Conservation (phyloP, 1,140 invertebrate species). For the Rhizoglyphus robini region DNA sequence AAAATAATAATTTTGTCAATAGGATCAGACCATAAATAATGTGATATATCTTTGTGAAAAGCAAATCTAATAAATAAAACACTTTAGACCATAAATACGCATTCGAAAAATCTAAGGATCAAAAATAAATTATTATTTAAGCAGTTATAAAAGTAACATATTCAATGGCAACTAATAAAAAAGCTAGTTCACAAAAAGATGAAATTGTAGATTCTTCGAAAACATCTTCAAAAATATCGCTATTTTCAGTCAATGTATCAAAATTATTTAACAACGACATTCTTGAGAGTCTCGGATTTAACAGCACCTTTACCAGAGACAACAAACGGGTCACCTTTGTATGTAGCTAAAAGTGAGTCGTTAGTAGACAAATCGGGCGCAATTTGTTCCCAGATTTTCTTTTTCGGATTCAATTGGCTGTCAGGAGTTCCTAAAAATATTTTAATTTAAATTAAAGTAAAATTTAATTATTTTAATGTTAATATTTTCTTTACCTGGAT, state of each 20-base stretch:
- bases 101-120: too few species aligned
- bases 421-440: constrained; percentile 19
- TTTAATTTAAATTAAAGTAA: neutral
- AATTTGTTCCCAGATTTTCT: constrained; percentile 48
- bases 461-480: neutral
- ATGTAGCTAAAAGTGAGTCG: constrained; percentile 7
- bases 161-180: too few species aligned
- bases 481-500: constrained; percentile 29
- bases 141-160: neutral
- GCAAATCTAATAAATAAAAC: too few species aligned
- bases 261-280: constrained; percentile 14
- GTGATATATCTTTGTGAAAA: too few species aligned
- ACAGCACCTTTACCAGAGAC: constrained; percentile 16
- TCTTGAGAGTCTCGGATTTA: constrained; percentile 11
- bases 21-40: too few species aligned
- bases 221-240: neutral
- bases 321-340: constrained; percentile 17
- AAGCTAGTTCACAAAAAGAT: too few species aligned
- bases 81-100: too few species aligned
- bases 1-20: too few species aligned
- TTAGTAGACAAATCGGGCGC: constrained; percentile 20
- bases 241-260: neutral
- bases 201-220: neutral
- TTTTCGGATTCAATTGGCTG: constrained; percentile 78
- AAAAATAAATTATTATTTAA: too few species aligned